A percentile compares a stretch with the other conserved stretches of the same genome.
These are phyloP conservation scores for Drosophila paramelanica DNA, from an alignment of 2,888 invertebrate species.

Conservation along the genomic window DNA sequence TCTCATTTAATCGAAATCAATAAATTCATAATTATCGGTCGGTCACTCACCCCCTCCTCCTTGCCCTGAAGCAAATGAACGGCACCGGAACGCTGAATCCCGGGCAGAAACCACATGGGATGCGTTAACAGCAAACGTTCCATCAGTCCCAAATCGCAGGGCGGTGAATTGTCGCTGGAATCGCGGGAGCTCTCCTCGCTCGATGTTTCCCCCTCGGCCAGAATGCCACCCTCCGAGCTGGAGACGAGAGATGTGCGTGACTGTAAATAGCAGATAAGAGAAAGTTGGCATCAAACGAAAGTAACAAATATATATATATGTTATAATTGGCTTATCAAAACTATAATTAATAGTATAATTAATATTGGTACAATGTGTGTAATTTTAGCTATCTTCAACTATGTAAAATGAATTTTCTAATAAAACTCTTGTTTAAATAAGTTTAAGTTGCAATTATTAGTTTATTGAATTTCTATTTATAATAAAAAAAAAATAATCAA, in stretches of 20 bases:
- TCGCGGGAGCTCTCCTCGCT: conserved; percentile 87
- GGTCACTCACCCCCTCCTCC: conserved; percentile 92
- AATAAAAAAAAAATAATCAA: too few species aligned
- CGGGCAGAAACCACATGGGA: conserved; percentile 98
- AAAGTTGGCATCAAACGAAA: neutral
- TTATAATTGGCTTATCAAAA: too few species aligned
- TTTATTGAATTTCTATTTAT: too few species aligned
- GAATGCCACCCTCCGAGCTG: conserved; percentile 87
- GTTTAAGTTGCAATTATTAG: too few species aligned
- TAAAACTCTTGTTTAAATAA: too few species aligned
- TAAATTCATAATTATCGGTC: conserved; percentile 63
- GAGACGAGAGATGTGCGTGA: conserved; percentile 85
- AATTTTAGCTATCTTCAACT: too few species aligned
- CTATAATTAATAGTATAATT: too few species aligned
- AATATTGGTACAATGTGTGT: too few species aligned
- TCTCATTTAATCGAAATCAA: conserved; percentile 69
- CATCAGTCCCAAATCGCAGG: conserved; percentile 93
- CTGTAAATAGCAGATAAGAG: conserved; percentile 57
- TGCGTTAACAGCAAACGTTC: conserved; percentile 96
- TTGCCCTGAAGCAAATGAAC: conserved; percentile 97
- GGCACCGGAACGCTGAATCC: conserved; percentile 96
- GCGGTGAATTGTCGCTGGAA: conserved; percentile 87
- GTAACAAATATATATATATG: too few species aligned
- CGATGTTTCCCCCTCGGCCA: conserved; percentile 87
- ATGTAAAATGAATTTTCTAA: too few species aligned